A percentile compares a stretch with the other conserved stretches of the same genome.
Evolutionary conservation across 2,113 vertebrate species (phyloP).

Genomic region (Crotalus helleri): DNA sequence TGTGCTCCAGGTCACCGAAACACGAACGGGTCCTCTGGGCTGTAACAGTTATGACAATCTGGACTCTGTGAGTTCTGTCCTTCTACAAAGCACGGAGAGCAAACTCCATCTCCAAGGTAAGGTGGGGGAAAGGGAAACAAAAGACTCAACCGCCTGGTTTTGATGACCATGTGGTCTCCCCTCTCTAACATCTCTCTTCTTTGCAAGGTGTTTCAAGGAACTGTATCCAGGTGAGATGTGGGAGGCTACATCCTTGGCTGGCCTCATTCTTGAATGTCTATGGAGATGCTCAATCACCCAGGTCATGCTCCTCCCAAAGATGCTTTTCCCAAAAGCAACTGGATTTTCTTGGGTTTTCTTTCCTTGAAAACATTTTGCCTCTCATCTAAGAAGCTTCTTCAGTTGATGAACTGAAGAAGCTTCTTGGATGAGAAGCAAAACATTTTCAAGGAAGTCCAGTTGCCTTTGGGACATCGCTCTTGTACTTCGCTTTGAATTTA

Average conservation of each 20-base stretch:
- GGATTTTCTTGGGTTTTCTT: too few species aligned
- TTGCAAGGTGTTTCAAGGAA: not conserved
- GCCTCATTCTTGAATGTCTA: not conserved
- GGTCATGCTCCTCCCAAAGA: not conserved
- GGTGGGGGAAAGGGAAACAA: slow-evolving; percentile 49
- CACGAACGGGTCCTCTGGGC: slow-evolving; percentile 93
- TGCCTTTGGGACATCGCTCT: too few species aligned
- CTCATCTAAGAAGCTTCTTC: too few species aligned
- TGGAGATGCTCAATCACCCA: not conserved
- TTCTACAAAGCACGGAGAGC: slow-evolving; percentile 98
- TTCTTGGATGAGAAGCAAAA: too few species aligned
- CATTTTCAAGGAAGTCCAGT: too few species aligned
- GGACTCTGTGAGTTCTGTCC: slow-evolving; percentile 98
- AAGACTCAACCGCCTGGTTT: not conserved
- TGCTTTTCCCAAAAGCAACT: too few species aligned
- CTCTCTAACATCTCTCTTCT: not conserved
- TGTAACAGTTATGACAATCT: slow-evolving; percentile 99
- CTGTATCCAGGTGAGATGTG: not conserved
- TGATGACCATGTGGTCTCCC: not conserved
- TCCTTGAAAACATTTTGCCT: too few species aligned
- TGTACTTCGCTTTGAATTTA: too few species aligned
- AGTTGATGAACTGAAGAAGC: too few species aligned
- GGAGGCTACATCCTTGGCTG: not conserved
- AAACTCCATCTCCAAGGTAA: slow-evolving; percentile 98
- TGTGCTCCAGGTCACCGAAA: slow-evolving; percentile 88